Percentiles rank a stretch among this genome's conserved stretches.
These are phyloP conservation scores for Cettia cetti DNA, from an alignment of 2,113 vertebrate species.

Conservation along the genomic window DNA sequence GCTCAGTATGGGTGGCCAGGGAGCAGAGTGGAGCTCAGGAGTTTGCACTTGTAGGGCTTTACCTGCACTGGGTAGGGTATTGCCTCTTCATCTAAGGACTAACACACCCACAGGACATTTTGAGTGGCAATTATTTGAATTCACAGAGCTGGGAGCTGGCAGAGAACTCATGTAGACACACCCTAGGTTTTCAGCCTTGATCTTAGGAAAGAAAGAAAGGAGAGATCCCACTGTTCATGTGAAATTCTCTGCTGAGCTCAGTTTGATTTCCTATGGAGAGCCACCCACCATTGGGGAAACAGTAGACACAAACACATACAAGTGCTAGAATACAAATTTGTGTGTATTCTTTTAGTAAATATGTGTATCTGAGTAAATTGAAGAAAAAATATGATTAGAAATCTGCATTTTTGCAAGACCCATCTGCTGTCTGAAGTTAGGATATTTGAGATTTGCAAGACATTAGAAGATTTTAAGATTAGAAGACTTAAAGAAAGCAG, in stretches of 20 bases:
- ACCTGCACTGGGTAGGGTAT: background rate
- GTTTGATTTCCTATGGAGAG: background rate
- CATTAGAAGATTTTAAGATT: constrained; percentile 56
- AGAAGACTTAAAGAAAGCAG: constrained; percentile 58
- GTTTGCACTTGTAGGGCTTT: background rate
- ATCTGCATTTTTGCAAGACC: background rate
- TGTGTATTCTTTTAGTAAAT: background rate
- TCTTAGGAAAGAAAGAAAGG: background rate
- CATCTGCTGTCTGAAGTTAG: constrained; percentile 21
- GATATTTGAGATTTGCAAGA: constrained; percentile 57
- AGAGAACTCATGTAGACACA: background rate
- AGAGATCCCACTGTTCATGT: background rate
- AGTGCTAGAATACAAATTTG: background rate
- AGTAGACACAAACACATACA: background rate
- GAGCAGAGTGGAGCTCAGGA: background rate
- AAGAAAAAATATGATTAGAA: background rate
- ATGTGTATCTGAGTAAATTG: background rate
- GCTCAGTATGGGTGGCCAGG: background rate
- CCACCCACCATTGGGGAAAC: background rate
- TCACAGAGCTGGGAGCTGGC: background rate
- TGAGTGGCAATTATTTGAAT: background rate
- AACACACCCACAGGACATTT: background rate
- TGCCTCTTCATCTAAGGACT: background rate
- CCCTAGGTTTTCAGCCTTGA: background rate
- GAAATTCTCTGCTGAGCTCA: constrained; percentile 36